Evolutionary conservation across 2,797 vertebrate species (phyloP), one percentile per base, ranked within the genome.

Genomic region (Dendrocincla fuliginosa): DNA sequence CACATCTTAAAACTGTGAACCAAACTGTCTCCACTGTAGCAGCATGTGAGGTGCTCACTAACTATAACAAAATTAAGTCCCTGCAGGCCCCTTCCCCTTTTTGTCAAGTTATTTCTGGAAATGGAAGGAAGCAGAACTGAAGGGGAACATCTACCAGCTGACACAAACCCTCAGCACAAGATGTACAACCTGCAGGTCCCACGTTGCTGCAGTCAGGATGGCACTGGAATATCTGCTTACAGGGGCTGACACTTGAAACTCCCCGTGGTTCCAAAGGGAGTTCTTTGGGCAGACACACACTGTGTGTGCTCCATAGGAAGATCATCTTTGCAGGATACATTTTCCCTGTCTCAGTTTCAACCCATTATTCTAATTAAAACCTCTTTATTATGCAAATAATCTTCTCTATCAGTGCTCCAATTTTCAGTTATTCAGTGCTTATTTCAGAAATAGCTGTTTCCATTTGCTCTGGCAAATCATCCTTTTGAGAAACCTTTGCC

Each of bases 341-440:
- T 64, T 70, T 47, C 37, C 33, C 44, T 50, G 22, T 61, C 63
- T 90, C 53, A 32, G 13, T 89, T 70, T 93, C 78, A 95, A 73
- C 7, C 4, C 11, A 60, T 89, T 71, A 89, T 53, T 90, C 44
- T 79, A 52, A 83, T 82, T 57, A 57, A 89, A 82, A 13, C 7
- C 5, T 18, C 22, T 57, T 67, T 67, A 70, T 64, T 79, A 90
- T 44, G 56, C 24, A 93, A 73, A 93, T 67, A 2, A 67, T 39
- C 47, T 44, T 28, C 37, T 87, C 53, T 60, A 53, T 52, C 55
- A 56, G 4, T 44, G 28, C 63, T 81, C 87, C 47, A 4, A 24
- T 73, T 82, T 75, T 70, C 80, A 69, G 56, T 82, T 82, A 53
- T 13, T 84, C 5, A 8, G 32, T 18, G 33, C 32, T 49, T 59